These are phyloP conservation scores for Prolemur simus DNA, from an alignment of 2,113 vertebrate species.

Conservation along the genomic window DNA sequence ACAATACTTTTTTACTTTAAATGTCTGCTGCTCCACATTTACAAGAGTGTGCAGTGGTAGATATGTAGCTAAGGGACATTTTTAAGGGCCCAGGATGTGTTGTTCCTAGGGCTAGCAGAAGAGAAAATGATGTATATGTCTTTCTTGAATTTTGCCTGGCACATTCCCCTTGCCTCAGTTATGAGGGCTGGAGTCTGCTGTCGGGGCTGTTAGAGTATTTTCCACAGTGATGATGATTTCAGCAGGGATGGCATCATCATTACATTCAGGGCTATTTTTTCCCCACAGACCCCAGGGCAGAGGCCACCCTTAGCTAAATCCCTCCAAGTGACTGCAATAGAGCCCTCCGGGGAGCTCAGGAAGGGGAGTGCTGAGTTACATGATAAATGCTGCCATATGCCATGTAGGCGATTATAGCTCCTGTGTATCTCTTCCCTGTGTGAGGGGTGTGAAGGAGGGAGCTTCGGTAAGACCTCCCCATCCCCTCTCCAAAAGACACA, in stretches of 20 bases:
- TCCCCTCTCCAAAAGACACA: neutral
- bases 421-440: neutral
- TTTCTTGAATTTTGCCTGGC: neutral
- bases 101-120: neutral
- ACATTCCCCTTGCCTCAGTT: neutral
- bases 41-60: neutral
- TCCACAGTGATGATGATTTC: slow-evolving; percentile 42
- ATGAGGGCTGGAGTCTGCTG: neutral
- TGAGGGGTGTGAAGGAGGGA: neutral
- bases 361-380: neutral
- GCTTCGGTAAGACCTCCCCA: neutral
- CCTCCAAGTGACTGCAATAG: slow-evolving; percentile 39
- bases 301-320: neutral
- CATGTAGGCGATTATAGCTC: neutral
- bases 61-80: slow-evolving; percentile 15
- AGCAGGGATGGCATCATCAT: slow-evolving; percentile 67
- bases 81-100: slow-evolving; percentile 1
- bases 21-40: neutral
- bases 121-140: slow-evolving; percentile 21
- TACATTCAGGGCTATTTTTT: slow-evolving; percentile 53
- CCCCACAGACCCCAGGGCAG: neutral
- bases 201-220: neutral
- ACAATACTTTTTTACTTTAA: neutral
- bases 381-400: neutral
- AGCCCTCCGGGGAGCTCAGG: slow-evolving; percentile 33